Percentiles rank a stretch among this genome's conserved stretches.
phyloP scores from a whole-genome alignment of 2,797 vertebrate species.

The Strix occidentalis region DNA sequence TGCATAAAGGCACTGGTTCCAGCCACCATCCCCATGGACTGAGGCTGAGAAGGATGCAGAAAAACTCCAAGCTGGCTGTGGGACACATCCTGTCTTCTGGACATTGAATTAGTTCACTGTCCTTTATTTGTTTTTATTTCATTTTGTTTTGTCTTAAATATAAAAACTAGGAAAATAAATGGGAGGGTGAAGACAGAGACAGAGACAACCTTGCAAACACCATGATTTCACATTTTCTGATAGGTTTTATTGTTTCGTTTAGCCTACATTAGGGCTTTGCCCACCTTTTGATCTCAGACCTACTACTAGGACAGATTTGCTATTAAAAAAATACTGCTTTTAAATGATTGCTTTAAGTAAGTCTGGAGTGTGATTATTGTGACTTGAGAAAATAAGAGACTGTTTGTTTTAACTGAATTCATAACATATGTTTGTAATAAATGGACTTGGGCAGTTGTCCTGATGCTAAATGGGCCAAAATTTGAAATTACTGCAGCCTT shows the following conservation, averaged over 20 bases:
- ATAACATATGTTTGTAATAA: constrained; percentile 62
- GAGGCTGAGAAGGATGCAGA: not conserved
- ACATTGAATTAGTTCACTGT: not conserved
- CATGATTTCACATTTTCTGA: not conserved
- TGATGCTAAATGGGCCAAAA: constrained; percentile 37
- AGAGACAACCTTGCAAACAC: not conserved
- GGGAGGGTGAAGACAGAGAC: not conserved
- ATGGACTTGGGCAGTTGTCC: constrained; percentile 24
- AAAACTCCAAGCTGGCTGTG: not conserved
- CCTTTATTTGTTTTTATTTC: not conserved
- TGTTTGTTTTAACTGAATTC: constrained; percentile 60
- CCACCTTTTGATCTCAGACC: constrained; percentile 25
- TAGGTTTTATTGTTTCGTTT: not conserved
- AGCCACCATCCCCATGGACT: not conserved
- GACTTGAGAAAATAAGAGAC: constrained; percentile 52
- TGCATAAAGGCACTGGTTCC: not conserved
- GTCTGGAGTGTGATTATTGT: constrained; percentile 47
- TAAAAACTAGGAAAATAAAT: not conserved
- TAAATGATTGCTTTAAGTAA: constrained; percentile 45
- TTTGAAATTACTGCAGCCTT: constrained; percentile 2
- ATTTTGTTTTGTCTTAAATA: not conserved
- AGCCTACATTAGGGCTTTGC: not conserved
- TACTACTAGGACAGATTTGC: not conserved
- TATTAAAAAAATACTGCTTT: constrained; percentile 15
- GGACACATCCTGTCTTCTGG: not conserved